Evolutionary conservation across 1,140 invertebrate species (phyloP), one percentile per base, ranked within the genome.

Genomic region (Papilio glaucus): DNA sequence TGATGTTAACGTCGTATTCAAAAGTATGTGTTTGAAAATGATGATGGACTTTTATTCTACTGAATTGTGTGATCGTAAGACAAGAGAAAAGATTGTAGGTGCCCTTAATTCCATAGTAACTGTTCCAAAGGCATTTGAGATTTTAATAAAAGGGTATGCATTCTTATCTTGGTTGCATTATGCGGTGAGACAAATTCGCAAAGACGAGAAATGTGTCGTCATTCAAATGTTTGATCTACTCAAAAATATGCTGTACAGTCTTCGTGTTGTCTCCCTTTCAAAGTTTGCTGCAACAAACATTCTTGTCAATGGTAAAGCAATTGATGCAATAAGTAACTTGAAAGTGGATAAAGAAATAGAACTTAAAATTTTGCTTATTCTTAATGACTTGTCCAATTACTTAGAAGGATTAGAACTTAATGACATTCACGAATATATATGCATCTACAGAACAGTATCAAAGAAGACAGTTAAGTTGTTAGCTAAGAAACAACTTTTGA

Each of bases 81-180:
- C 91, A 1, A 95, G 95, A 86, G 93, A 96, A 76, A 85, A 95
- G 49, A 95, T 97, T 73, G 87, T 97, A 33, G 91, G 94, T 73
- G 91, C 95, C 1, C 78, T 97, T 0, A 93, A 93, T 72, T 94
- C 93, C 9, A 93, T 94, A 60, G 93, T 95, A 4, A 92, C 94
- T 73, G 94, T 96, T 45, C 93, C 94, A 9, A 94, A 94, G 73
- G 94, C 94, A 0, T 94, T 93, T 6, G 93, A 95, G 71, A 94
- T 96, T 67, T 90, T 97, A 65, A 88, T 94, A 3, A 94, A 95
- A 74, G 94, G 94, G 74, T 94, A 95, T 74, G 95, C 94, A n/a
- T 77, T 96, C 2, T 73, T 96, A 33, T 90, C 95, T 6, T 96
- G 95, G 95, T 75, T 96, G 15, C 86, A 88, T 67, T 83, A 72